Base-by-base conservation (phyloP, 2,797 vertebrate genomes). In the Enteromius unitaeniatus region DNA sequence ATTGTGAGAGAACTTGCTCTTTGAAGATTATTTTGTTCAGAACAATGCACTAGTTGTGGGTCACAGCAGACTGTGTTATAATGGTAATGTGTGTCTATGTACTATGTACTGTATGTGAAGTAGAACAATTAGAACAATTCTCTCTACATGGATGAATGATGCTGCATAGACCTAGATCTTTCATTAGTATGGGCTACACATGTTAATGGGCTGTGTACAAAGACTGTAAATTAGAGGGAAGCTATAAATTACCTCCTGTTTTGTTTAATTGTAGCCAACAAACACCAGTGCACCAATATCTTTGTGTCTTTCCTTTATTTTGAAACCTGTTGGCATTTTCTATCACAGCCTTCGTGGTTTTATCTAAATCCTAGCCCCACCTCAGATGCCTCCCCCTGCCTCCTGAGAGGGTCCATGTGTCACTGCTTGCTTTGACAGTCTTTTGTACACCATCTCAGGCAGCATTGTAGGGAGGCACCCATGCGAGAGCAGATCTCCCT, bases 401-500 rank as follows among this genome's bases (percentile, higher is more conserved):
- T 49, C 28, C 28, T 34, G 58, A 47, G 65, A 68, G 62, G 87
- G 85, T 31, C 89, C 82, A 73, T 88, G 84, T 85, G 87, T 93
- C 92, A 90, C 87, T 88, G 78, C 84, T 60, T 84, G 75, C 89
- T 93, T 91, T 93, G 88, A 91, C 88, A 91, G 90, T 37, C 91
- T 90, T 91, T 94, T 95, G 92, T 94, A 74, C 88, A 92, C 88
- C 84, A 90, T 90, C 91, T 91, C 87, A 82, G 78, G 79, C 47
- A 85, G 90, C 89, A 92, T 95, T 95, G 90, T 93, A 87, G 31
- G 83, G 84, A 88, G 79, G 82, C 91, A 92, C 47, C 21, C 84
- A 86, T 77, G 93, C 91, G 88, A 92, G 90, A 84, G 64, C 62
- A 88, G 87, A 88, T 92, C 90, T 91, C 88, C 91, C 88, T 89